Base-by-base conservation (phyloP, 1,140 invertebrate genomes). In the Ephestia elutella region DNA sequence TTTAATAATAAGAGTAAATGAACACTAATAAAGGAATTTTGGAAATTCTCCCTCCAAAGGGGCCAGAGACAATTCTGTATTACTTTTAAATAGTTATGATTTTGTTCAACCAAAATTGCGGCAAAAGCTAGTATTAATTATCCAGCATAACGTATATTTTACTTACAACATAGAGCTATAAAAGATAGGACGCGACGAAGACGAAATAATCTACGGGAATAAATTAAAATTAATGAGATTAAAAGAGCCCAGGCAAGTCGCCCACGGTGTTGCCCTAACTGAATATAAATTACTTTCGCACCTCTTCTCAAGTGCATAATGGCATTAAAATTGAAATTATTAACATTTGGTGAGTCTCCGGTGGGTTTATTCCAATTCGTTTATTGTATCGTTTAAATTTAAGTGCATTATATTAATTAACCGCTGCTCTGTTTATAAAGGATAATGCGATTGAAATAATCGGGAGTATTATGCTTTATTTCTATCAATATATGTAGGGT, bases 161-260 rank as follows among this genome's bases (percentile, higher is more conserved):
- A 15, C 2, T 7, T 20, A 50, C 50, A 13, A 20, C 50, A 53
- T 53, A 53, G 32, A 70, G 57, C 57, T 58, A 64, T 66, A 60
- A 79, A 80, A 73, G 71, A 78, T 77, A 67, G 63, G 70, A 78
- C 60, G 62, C 71, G 80, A 73, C 76, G 68, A 63, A 76, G 73
- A 73, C 71, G 74, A 82, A 87, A 80, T 85, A 86, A 86, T 87
- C 80, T 72, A 64, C 63, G 66, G 57, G 82, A 84, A 86, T 86
- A 87, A 82, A 86, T 87, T 87, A 80, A 87, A 86, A 86, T 82
- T 82, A 84, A 86, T 87, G 75, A 84, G 84, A 86, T 86, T 82
- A 82, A 80, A 78, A 75, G 72, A 78, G 75, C 73, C 74, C 70
- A 71, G 70, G 68, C 72, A 73, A 79, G 68, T 73, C 66, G 68